Base-by-base conservation (phyloP, 2,888 invertebrate species). In the Bugula neritina region DNA sequence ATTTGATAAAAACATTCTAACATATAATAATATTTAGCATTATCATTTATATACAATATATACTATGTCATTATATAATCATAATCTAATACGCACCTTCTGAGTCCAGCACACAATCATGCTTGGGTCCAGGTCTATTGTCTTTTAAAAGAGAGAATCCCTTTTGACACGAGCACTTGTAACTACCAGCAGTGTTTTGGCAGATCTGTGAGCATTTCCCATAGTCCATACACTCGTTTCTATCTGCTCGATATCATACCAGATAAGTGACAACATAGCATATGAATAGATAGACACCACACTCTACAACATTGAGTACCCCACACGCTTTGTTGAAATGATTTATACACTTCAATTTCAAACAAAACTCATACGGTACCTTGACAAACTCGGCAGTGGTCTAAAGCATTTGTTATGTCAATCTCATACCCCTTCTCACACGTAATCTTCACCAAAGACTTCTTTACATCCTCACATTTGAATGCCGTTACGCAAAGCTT, bases 181-280 rank as follows among this genome's bases (percentile, higher is more conserved):
- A 83, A 70, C 75, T 78, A 77, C 88, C 86, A 76, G 88, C 88
- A 76, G 88, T 88, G 73, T 87, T 87, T 27, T 90, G 87, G 80
- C 92, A 92, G 72, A 90, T 86, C 83, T 93, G 93, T 27, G 92
- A 89, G 81, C 93, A 93, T 1, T 89, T 86, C 69, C 89, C 89
- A 87, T 91, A 91, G 72, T 87, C 77, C 29, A 70, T 3, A 29
- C 70, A 70, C 31, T 70, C 70, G 29, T 70, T 29, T 27, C 27
- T 29, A 29, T 70, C 70, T 70, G 29, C 23, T 29, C 43, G n/a
- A n/a, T n/a, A n/a, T n/a, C n/a, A n/a, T n/a, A n/a, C n/a, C n/a
- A n/a, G n/a, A n/a, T n/a, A n/a, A n/a, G n/a, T n/a, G n/a, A n/a
- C n/a, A n/a, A n/a, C n/a, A n/a, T n/a, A n/a, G n/a, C n/a, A n/a